Evolutionary conservation across 2,113 vertebrate genomes (phyloP).

Genomic region (Caretta caretta): DNA sequence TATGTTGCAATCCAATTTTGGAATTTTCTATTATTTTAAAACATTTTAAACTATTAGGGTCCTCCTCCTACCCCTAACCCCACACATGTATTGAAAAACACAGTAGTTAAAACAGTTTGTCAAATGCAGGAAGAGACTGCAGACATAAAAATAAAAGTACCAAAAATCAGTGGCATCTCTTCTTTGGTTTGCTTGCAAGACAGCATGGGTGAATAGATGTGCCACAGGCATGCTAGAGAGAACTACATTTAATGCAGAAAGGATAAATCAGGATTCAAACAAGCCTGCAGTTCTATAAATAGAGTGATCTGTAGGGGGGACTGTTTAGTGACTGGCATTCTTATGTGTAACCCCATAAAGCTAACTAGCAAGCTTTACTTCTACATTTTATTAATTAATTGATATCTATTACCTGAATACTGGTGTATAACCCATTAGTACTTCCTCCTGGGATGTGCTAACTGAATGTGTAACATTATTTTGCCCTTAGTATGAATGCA

Average conservation of each 20-base stretch:
- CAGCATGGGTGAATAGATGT: neutral
- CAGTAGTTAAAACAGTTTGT: neutral
- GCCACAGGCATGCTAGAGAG: neutral
- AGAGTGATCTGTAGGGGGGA: neutral
- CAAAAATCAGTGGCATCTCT: neutral
- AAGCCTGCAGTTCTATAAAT: neutral
- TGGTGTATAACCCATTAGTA: too few relatives aligned
- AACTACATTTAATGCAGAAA: neutral
- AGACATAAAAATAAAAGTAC: neutral
- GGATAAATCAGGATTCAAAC: neutral
- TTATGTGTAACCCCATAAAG: neutral
- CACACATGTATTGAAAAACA: neutral
- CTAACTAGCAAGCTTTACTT: neutral
- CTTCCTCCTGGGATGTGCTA: too few relatives aligned
- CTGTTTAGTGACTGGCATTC: neutral
- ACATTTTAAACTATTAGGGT: accelerated
- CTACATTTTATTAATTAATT: too few relatives aligned
- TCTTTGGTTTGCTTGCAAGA: neutral
- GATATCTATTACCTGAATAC: too few relatives aligned
- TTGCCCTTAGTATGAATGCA: too few relatives aligned
- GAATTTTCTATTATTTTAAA: neutral
- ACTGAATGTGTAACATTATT: too few relatives aligned
- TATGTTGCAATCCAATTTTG: neutral
- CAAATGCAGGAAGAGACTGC: neutral
- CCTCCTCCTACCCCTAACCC: accelerated